phyloP scores from a whole-genome alignment of 2,113 vertebrate genomes.

The Periophthalmodon schlosseri region DNA sequence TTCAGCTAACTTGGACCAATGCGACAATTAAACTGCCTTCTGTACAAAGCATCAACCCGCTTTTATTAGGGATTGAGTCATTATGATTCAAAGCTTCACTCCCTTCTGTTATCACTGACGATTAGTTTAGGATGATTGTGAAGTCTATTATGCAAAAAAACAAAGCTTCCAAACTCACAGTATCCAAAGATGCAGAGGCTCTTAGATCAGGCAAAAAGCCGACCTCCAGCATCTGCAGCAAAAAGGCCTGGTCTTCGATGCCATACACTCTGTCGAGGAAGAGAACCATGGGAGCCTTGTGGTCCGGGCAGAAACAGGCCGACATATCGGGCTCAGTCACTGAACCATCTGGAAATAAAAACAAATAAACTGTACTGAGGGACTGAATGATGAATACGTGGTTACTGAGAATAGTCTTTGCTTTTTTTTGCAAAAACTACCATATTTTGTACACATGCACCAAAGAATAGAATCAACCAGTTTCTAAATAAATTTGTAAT shows the following conservation, averaged over 20 bases:
- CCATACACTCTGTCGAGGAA: constrained; percentile 97
- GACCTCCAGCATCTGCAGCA: constrained; percentile 92
- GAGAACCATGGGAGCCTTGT: constrained; percentile 97
- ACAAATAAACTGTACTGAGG: not conserved
- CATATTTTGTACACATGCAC: not conserved
- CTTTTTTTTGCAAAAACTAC: constrained; percentile 4
- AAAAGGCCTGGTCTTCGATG: constrained; percentile 91
- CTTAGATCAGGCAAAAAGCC: constrained; percentile 95
- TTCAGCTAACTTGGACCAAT: no score
- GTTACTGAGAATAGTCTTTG: not conserved
- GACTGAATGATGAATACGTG: not conserved
- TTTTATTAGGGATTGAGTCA: no score
- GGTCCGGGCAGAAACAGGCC: constrained; percentile 94
- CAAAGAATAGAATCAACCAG: not conserved
- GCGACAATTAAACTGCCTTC: no score
- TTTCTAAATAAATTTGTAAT: not conserved
- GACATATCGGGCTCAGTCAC: constrained; percentile 93
- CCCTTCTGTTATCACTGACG: no score
- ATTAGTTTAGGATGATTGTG: no score
- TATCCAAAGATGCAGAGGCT: constrained; percentile 91
- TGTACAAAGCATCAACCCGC: no score
- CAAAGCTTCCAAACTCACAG: constrained; percentile 75
- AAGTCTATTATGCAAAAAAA: not conserved
- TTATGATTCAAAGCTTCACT: no score
- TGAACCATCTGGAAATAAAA: constrained; percentile 82